Evolutionary conservation across 2,797 vertebrate genomes (phyloP).

Genomic region (Sebastes iracundus): DNA sequence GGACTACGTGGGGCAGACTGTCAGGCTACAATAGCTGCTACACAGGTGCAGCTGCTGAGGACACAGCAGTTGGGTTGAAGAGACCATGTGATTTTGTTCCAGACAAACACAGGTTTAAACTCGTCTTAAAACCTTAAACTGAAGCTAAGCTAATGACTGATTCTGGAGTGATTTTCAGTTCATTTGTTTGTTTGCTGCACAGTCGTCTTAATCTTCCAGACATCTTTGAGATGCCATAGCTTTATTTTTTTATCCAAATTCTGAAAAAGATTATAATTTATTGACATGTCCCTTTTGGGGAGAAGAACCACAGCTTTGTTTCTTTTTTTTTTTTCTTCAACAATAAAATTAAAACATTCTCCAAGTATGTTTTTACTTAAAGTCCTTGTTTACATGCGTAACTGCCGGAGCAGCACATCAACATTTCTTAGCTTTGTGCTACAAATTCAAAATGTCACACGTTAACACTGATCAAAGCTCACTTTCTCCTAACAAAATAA

Average conservation of each 20-base stretch:
- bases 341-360: constrained; percentile 70
- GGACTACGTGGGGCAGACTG: background rate
- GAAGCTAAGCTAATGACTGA: background rate
- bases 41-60: too few species aligned
- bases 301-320: constrained; percentile 40
- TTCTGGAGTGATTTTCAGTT: background rate
- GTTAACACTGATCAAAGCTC: constrained; percentile 89
- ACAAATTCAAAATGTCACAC: constrained; percentile 87
- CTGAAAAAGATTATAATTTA: constrained; percentile 61
- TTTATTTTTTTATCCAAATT: constrained; percentile 53
- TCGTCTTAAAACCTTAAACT: background rate
- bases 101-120: background rate
- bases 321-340: constrained; percentile 26
- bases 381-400: constrained; percentile 87
- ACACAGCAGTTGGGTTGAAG: background rate
- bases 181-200: background rate
- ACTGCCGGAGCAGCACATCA: constrained; percentile 90
- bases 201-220: background rate
- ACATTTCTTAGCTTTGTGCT: constrained; percentile 87
- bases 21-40: too few species aligned
- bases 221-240: constrained; percentile 40
- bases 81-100: background rate
- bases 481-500: constrained; percentile 87
- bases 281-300: constrained; percentile 36
- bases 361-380: constrained; percentile 81